A percentile compares a stretch with the other conserved stretches of the same genome.
These are phyloP conservation scores for Laticauda laticaudata DNA, from an alignment of 2,113 vertebrate species.

Conservation along the genomic window DNA sequence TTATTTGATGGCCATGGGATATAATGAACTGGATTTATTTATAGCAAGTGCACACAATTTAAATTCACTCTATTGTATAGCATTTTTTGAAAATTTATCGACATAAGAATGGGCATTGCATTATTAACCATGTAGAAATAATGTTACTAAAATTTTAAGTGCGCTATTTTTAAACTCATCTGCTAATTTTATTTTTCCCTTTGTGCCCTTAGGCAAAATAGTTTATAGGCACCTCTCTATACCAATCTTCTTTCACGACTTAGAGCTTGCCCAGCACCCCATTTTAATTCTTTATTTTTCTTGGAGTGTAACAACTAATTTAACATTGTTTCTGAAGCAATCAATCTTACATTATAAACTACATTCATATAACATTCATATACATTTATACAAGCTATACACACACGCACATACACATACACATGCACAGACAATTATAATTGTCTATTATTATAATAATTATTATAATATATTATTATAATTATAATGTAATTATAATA, in stretches of 20 bases:
- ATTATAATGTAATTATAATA: neutral
- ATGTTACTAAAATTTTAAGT: neutral
- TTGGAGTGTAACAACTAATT: neutral
- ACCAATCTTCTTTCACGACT: neutral
- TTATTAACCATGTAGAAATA: neutral
- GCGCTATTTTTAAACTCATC: neutral
- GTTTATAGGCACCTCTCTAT: neutral
- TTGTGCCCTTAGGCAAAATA: neutral
- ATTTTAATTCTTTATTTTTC: neutral
- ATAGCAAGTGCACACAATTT: conserved; percentile 16
- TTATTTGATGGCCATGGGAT: conserved; percentile 44
- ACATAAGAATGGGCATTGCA: neutral
- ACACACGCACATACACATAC: neutral
- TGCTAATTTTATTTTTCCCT: neutral
- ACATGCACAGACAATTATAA: no score
- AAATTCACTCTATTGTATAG: conserved; percentile 22
- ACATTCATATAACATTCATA: neutral
- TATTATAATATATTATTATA: no score
- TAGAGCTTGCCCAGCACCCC: neutral
- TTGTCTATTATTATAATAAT: no score
- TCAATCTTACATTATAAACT: neutral
- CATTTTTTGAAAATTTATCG: neutral
- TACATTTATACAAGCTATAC: neutral
- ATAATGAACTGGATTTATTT: conserved; percentile 39
- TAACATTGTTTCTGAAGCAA: neutral